These are phyloP conservation scores for Cordilura impudica DNA, from an alignment of 2,888 invertebrate genomes.

Conservation along the genomic window DNA sequence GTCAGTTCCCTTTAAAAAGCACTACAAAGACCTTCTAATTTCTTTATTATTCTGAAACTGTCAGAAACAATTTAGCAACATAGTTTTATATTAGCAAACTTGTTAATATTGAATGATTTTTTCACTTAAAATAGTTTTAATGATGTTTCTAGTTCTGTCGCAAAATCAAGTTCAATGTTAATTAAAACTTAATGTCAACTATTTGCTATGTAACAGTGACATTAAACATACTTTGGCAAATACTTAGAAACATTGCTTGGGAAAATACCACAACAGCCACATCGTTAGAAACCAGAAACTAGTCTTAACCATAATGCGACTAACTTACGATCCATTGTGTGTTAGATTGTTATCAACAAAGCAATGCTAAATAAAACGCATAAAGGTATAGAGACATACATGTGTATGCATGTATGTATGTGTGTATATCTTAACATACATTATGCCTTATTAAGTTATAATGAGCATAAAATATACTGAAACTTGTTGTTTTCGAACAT, in stretches of 20 bases:
- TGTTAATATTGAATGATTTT: too few species aligned
- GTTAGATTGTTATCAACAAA: neutral
- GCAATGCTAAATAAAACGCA: constrained; percentile 19
- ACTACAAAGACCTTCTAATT: too few species aligned
- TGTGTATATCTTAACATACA: constrained; percentile 17
- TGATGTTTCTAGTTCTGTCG: neutral
- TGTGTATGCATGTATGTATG: constrained; percentile 26
- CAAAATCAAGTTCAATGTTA: constrained; percentile 53
- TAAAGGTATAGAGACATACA: constrained; percentile 22
- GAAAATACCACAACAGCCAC: neutral
- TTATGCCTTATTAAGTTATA: constrained; percentile 53
- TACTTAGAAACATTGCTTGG: neutral
- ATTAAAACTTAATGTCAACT: constrained; percentile 54
- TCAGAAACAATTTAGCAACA: too few species aligned
- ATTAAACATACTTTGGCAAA: constrained; percentile 45
- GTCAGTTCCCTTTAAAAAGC: too few species aligned
- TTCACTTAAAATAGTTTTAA: constrained; percentile 36
- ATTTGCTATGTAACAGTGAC: constrained; percentile 50
- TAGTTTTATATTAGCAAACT: too few species aligned
- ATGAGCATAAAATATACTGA: constrained; percentile 53
- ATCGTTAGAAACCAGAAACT: constrained; percentile 49
- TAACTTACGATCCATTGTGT: neutral
- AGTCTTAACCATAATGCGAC: constrained; percentile 36
- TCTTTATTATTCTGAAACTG: too few species aligned
- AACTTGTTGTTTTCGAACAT: constrained; percentile 23